Conservation (phyloP, 2,888 invertebrate species). For the Trichopria drosophilae region DNA sequence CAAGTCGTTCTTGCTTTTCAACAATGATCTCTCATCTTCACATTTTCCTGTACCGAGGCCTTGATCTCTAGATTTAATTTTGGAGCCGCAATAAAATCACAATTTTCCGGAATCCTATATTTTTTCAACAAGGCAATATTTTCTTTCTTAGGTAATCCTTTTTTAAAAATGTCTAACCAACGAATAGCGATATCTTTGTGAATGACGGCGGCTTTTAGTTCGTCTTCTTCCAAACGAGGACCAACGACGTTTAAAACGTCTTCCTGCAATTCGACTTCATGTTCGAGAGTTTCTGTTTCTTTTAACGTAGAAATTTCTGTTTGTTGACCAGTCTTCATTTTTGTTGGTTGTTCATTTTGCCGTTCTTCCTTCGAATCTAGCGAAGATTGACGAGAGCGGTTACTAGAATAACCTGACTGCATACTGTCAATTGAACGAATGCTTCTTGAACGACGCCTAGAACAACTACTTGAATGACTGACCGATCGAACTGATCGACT, state of each 20-base stretch:
- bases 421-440: too few species aligned
- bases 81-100: conserved; percentile 14
- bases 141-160: too few species aligned
- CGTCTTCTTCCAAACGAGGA: conserved; percentile 18
- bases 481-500: too few species aligned
- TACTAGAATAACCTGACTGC: too few species aligned
- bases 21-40: conserved; percentile 19
- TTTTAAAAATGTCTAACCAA: conserved; percentile 26
- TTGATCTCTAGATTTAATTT: conserved; percentile 22
- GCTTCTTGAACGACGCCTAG: too few species aligned
- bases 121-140: conserved; percentile 17
- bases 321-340: too few species aligned
- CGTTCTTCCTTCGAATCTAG: too few species aligned
- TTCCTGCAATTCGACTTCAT: conserved; percentile 20
- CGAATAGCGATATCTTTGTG: conserved; percentile 23
- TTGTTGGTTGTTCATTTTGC: too few species aligned
- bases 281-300: too few species aligned
- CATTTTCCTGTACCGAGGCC: conserved; percentile 17
- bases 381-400: too few species aligned
- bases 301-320: too few species aligned
- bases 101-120: conserved; percentile 25
- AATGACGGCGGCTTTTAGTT: conserved; percentile 7
- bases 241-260: conserved; percentile 20
- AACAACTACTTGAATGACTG: too few species aligned
- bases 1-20: conserved; percentile 22